Conservation (phyloP, 2,888 invertebrate species). For the Clivina fossor region DNA sequence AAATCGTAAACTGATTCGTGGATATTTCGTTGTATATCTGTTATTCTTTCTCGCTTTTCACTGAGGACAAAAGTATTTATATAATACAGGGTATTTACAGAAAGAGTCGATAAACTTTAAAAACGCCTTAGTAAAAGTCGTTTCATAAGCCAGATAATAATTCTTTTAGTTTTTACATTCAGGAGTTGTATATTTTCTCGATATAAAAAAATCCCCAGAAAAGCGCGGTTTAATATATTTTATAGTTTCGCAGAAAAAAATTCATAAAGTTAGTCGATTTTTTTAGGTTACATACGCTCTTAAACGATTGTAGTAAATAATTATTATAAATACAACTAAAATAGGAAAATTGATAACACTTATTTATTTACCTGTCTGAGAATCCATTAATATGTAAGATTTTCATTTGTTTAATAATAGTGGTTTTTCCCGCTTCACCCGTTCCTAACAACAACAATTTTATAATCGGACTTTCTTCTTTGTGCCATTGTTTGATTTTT, state of each 20-base stretch:
- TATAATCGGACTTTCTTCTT: slow-evolving; percentile 53
- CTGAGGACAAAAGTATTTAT: slow-evolving; percentile 55
- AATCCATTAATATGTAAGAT: slow-evolving; percentile 81
- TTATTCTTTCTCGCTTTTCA: slow-evolving; percentile 67
- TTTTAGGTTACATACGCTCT: too few relatives aligned
- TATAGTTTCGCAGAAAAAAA: too few relatives aligned
- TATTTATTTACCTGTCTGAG: slow-evolving; percentile 64
- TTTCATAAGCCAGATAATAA: too few relatives aligned
- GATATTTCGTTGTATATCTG: slow-evolving; percentile 70
- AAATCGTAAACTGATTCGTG: slow-evolving; percentile 75
- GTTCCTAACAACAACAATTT: slow-evolving; percentile 69
- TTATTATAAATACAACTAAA: too few relatives aligned
- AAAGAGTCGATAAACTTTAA: too few relatives aligned
- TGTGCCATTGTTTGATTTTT: slow-evolving; percentile 42
- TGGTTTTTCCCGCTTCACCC: slow-evolving; percentile 83
- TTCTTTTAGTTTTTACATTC: slow-evolving; percentile 10
- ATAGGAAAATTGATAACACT: too few relatives aligned
- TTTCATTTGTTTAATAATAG: slow-evolving; percentile 85
- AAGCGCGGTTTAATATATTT: too few relatives aligned
- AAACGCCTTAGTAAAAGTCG: too few relatives aligned
- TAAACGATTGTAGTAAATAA: too few relatives aligned
- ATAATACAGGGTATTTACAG: not conserved
- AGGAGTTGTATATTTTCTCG: not conserved
- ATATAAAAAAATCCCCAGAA: too few relatives aligned
- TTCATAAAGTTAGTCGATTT: too few relatives aligned